Evolutionary conservation across 2,888 invertebrate species (phyloP).

Genomic region (Chrysodeixis includens): DNA sequence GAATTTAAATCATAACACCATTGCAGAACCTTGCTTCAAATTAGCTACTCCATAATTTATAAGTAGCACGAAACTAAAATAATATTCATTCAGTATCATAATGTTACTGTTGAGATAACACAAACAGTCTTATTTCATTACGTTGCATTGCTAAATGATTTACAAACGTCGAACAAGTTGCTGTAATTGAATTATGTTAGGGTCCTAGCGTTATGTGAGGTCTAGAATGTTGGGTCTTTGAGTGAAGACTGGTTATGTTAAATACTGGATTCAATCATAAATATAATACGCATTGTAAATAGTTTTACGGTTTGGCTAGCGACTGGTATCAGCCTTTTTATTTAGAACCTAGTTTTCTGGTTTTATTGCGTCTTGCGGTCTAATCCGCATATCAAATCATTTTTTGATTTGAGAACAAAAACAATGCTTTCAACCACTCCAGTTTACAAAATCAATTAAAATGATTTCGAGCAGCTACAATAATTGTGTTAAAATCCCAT

Average conservation of each 20-base stretch:
- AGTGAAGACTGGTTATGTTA: not conserved
- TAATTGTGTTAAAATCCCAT: no score
- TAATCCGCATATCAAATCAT: no score
- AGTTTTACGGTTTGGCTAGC: no score
- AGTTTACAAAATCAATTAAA: no score
- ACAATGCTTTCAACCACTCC: no score
- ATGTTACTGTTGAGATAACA: not conserved
- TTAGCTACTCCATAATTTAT: not conserved
- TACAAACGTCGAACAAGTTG: not conserved
- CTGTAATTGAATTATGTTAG: not conserved
- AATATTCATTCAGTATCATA: not conserved
- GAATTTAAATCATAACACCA: slow-evolving; percentile 10
- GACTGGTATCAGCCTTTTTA: no score
- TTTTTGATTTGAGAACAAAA: no score
- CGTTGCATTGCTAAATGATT: not conserved
- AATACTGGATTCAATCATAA: not conserved
- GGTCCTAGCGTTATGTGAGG: not conserved
- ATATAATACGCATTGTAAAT: no score
- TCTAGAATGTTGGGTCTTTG: not conserved
- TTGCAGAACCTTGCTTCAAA: not conserved
- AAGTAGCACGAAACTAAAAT: not conserved
- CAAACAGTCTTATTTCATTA: not conserved
- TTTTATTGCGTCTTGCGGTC: no score
- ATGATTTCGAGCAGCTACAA: no score
- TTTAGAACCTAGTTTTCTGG: no score